phyloP scores from a whole-genome alignment of 1,140 invertebrate genomes.

The Lepeophtheirus salmonis region DNA sequence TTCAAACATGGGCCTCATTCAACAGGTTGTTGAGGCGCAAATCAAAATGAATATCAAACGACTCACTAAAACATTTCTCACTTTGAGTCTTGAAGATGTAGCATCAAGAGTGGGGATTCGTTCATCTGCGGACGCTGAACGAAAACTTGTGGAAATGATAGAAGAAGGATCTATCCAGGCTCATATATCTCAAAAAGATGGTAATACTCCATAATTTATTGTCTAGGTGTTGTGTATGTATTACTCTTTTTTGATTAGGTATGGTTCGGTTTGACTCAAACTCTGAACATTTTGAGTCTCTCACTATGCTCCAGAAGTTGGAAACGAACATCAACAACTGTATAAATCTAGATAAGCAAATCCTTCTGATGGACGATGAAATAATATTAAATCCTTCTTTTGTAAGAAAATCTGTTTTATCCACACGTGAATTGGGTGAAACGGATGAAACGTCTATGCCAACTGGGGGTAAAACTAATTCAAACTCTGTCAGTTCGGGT shows the following conservation, averaged over 20 bases:
- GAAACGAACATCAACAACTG: conserved; percentile 40
- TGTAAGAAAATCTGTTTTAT: conserved; percentile 40
- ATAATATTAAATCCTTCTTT: conserved; percentile 74
- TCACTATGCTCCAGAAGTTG: conserved; percentile 58
- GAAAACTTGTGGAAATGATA: conserved; percentile 90
- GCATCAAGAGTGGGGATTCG: conserved; percentile 68
- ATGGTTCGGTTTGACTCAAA: conserved; percentile 93
- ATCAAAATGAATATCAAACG: conserved; percentile 93
- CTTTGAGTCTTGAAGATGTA: conserved; percentile 77
- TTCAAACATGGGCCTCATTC: conserved; percentile 38
- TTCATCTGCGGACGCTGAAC: conserved; percentile 70
- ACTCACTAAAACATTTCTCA: conserved; percentile 90
- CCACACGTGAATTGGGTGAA: background rate
- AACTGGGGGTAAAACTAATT: too few relatives aligned
- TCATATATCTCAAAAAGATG: conserved; percentile 90
- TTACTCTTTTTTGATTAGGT: conserved; percentile 28
- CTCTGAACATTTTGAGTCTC: conserved; percentile 81
- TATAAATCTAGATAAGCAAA: conserved; percentile 20
- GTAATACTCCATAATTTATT: too few relatives aligned
- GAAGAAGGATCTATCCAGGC: conserved; percentile 93
- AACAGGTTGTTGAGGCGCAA: conserved; percentile 60
- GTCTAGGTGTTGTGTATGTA: too few relatives aligned
- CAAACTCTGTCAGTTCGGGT: background rate
- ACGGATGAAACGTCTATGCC: background rate
- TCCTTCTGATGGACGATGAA: conserved; percentile 80